These are phyloP conservation scores for Xylota segnis DNA, from an alignment of 2,888 invertebrate genomes.

Conservation along the genomic window DNA sequence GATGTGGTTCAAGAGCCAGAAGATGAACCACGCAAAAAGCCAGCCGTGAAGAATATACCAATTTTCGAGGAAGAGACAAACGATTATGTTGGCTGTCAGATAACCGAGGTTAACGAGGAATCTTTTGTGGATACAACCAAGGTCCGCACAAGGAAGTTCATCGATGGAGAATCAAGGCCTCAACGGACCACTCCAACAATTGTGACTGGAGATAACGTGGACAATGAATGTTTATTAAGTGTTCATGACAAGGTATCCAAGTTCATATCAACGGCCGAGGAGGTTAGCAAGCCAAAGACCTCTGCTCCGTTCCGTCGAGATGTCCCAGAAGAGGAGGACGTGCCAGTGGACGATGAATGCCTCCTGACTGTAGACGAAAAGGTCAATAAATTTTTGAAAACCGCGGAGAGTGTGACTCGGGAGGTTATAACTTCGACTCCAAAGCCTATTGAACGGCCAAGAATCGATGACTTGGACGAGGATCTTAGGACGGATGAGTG, in stretches of 20 bases:
- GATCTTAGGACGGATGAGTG: slow-evolving; percentile 87
- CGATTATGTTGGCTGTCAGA: slow-evolving; percentile 84
- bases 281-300: slow-evolving; percentile 83
- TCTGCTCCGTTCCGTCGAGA: slow-evolving; percentile 82
- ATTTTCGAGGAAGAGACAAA: slow-evolving; percentile 86
- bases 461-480: slow-evolving; percentile 86
- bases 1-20: slow-evolving; percentile 91
- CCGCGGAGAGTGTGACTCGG: slow-evolving; percentile 86
- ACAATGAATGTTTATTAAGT: slow-evolving; percentile 88
- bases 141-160: slow-evolving; percentile 84
- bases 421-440: slow-evolving; percentile 80
- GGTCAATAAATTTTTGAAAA: slow-evolving; percentile 87
- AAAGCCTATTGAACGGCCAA: slow-evolving; percentile 85
- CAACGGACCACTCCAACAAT: slow-evolving; percentile 79
- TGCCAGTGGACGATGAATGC: slow-evolving; percentile 86
- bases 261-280: slow-evolving; percentile 86
- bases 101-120: slow-evolving; percentile 86
- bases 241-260: slow-evolving; percentile 90
- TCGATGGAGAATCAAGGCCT: slow-evolving; percentile 71
- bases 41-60: slow-evolving; percentile 85
- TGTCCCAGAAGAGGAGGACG: slow-evolving; percentile 80
- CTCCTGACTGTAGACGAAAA: slow-evolving; percentile 88
- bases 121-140: slow-evolving; percentile 83
- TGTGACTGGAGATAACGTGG: slow-evolving; percentile 86
- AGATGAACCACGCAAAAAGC: slow-evolving; percentile 86